Base-by-base conservation (phyloP, 1,140 invertebrate genomes). In the Papilio dardanus region DNA sequence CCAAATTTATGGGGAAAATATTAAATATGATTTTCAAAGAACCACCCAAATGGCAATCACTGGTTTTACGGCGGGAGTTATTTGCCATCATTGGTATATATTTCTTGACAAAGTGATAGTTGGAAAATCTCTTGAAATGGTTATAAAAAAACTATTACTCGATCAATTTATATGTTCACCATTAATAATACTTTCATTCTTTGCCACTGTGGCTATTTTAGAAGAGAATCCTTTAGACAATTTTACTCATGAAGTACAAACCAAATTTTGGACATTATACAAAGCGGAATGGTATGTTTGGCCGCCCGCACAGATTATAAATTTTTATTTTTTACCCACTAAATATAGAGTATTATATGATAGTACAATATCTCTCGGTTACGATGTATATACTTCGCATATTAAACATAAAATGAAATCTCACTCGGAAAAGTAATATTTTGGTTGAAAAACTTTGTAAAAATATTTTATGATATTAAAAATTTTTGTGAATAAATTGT, bases 81-180 rank as follows among this genome's bases (percentile, higher is more conserved):
- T 97, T 8, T 97, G 96, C 84, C 97, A 98, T 89, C 95, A 96
- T 87, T 97, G 97, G 97, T 92, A 92, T 71, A 87, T 81, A 33
- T 76, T 90, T 24, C 88, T 97, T 71, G 97, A 98, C 83, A 91
- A 91, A 79, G 89, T 90, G 76, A 85, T 97, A 12, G 95, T 96
- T 19, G 97, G 97, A 30, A 93, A 95, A 81, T 94, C 94, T 2
- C 85, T 97, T 21, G 88, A 87, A 42, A 95, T 95, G 76, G 96
- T 98, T 6, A 74, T 96, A 0, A 97, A 97, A 88, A 99, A 99
- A 94, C 96, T 99, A 50, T 30, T 98, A 10, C 86, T 97, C 19
- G 98, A 99, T 93, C 98, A 99, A 91, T 83, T 97, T 67, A 89
- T 99, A 67, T 97, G 97, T 85, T 98, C 97, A 16, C 98, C 98